A percentile compares a stretch with the other conserved stretches of the same genome.
phyloP scores from a whole-genome alignment of 2,113 vertebrate species.

The Crotalus helleri region DNA sequence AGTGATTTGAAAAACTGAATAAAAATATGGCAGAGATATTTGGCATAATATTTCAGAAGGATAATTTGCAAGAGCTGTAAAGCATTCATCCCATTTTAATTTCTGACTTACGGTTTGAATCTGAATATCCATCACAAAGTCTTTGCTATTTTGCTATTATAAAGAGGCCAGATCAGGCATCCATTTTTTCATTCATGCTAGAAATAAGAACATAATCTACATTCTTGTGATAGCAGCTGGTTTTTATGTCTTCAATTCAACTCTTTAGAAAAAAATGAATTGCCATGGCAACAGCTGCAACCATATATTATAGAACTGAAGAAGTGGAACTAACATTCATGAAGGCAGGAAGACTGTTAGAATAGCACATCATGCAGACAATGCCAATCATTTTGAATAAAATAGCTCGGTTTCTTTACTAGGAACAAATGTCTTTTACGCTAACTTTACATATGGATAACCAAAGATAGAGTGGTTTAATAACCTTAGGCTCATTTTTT shows the following conservation, averaged over 20 bases:
- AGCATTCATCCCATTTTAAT: conserved; percentile 34
- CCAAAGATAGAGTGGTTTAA: conserved; percentile 9
- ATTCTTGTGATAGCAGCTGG: conserved; percentile 63
- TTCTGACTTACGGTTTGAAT: conserved; percentile 34
- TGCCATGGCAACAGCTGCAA: conserved; percentile 69
- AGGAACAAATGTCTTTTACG: conserved; percentile 38
- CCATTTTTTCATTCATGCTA: conserved; percentile 21
- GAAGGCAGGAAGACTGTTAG: conserved; percentile 51
- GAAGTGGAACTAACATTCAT: conserved; percentile 65
- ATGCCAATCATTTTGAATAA: conserved; percentile 30
- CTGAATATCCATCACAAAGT: conserved; percentile 28
- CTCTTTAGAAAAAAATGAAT: conserved; percentile 62
- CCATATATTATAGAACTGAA: conserved; percentile 65
- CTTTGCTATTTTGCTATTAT: background rate
- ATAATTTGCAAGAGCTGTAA: conserved; percentile 20
- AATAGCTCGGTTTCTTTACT: conserved; percentile 38
- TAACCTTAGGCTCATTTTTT: conserved; percentile 30
- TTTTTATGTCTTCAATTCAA: conserved; percentile 62
- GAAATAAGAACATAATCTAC: conserved; percentile 40
- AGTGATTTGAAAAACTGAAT: background rate
- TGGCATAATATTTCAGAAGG: background rate
- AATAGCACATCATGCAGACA: conserved; percentile 49
- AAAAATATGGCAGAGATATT: background rate
- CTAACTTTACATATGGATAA: conserved; percentile 43
- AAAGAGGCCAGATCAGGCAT: conserved; percentile 21